Percentiles rank a stretch among this genome's conserved stretches.
Evolutionary conservation across 2,797 vertebrate genomes (phyloP).

Genomic region (Lepidocolaptes lacrymiger): DNA sequence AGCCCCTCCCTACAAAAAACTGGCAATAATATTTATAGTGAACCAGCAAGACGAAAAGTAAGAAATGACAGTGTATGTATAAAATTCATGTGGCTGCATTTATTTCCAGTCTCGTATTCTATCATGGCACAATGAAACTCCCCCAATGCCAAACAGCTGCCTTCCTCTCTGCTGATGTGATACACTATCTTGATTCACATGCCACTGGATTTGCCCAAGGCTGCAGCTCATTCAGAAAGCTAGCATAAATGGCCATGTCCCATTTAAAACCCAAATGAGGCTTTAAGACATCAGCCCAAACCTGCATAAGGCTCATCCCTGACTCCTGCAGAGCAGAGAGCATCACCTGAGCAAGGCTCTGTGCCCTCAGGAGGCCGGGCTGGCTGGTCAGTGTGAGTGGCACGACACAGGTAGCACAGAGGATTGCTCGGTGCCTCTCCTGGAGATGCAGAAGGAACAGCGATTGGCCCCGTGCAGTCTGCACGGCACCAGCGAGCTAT

Average conservation of each 20-base stretch:
- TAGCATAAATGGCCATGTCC: not conserved
- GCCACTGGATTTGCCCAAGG: not conserved
- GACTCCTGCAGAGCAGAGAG: not conserved
- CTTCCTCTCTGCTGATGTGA: not conserved
- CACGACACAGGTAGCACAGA: not conserved
- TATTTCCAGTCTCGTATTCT: not conserved
- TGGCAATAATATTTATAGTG: not conserved
- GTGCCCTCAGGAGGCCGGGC: not conserved
- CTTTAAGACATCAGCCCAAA: not conserved
- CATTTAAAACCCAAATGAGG: constrained; percentile 2
- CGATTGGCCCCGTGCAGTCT: not conserved
- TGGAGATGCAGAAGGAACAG: not conserved
- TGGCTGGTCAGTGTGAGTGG: not conserved
- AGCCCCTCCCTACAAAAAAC: not conserved
- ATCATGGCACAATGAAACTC: not conserved
- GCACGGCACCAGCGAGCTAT: not conserved
- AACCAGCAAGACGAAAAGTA: not conserved
- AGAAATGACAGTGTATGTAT: not conserved
- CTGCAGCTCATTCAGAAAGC: constrained; percentile 40
- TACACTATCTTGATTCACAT: not conserved
- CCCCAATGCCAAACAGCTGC: not conserved
- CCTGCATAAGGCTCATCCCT: not conserved
- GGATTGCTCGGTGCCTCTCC: not conserved
- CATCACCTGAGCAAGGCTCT: not conserved
- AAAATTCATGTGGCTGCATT: not conserved